These are phyloP conservation scores for Rissa tridactyla DNA, from an alignment of 2,113 vertebrate species.

Conservation along the genomic window DNA sequence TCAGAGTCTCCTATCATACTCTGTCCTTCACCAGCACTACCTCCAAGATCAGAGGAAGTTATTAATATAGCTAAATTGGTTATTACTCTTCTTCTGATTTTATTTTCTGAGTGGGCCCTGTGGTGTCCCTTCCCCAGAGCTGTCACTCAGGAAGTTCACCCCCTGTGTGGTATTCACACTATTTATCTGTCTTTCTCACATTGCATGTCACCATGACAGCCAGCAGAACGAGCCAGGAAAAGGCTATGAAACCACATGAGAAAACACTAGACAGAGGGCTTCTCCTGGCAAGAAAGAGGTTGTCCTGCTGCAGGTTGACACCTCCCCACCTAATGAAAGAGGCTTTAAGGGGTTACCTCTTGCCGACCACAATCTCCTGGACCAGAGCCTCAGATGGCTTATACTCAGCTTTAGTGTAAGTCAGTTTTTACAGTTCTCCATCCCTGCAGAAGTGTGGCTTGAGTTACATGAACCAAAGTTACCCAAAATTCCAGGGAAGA, in stretches of 20 bases:
- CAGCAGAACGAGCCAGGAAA: neutral
- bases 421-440: neutral
- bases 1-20: neutral
- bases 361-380: neutral
- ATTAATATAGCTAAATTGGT: neutral
- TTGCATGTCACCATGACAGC: conserved; percentile 11
- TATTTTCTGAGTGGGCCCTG: neutral
- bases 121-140: neutral
- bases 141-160: conserved; percentile 19
- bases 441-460: neutral
- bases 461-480: neutral
- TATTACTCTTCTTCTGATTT: neutral
- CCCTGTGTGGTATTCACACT: neutral
- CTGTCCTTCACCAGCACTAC: neutral
- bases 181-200: conserved; percentile 21
- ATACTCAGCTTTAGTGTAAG: neutral
- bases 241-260: neutral
- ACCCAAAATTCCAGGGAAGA: neutral
- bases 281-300: neutral
- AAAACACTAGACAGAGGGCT: neutral
- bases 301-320: neutral
- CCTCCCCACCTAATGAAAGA: neutral
- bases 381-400: neutral
- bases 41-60: neutral
- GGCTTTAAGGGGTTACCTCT: neutral